Conservation (phyloP, 2,113 vertebrate genomes). For the Alces alces region DNA sequence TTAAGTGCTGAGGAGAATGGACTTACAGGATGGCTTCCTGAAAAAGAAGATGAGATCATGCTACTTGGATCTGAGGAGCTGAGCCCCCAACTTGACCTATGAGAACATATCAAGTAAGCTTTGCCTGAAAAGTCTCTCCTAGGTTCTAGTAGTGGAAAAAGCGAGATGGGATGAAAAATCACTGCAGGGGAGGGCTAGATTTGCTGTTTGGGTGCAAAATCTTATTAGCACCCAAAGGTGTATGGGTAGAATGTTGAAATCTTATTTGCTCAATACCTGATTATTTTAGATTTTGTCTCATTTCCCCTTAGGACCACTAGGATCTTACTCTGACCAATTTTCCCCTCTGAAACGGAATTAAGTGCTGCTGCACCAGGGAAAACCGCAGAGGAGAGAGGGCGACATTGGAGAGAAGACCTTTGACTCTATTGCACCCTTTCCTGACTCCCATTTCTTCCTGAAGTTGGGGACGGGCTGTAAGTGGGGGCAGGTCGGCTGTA, state of each 20-base stretch:
- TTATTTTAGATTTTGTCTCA: slow-evolving; percentile 31
- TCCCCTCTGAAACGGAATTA: not conserved
- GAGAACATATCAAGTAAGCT: not conserved
- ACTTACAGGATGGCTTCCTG: not conserved
- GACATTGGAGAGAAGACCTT: not conserved
- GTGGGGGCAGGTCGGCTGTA: not conserved
- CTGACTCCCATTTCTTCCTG: not conserved
- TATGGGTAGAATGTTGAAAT: slow-evolving; percentile 34
- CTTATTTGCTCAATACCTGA: not conserved
- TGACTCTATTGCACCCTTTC: not conserved
- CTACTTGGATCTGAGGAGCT: not conserved
- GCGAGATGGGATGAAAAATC: not conserved
- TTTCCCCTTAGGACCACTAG: not conserved
- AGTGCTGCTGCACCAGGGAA: not conserved
- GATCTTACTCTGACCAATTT: not conserved
- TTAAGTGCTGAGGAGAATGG: not conserved
- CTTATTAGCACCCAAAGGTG: not conserved
- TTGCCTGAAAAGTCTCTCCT: not conserved
- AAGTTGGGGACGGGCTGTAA: not conserved
- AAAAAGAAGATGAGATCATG: not conserved
- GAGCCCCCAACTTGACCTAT: not conserved
- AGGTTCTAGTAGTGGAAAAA: not conserved
- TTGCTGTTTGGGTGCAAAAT: not conserved
- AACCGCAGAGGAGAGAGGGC: too few species aligned
- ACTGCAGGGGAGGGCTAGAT: not conserved